These are phyloP conservation scores for Parthenolecanium corni DNA, from an alignment of 2,888 invertebrate species.

Conservation along the genomic window DNA sequence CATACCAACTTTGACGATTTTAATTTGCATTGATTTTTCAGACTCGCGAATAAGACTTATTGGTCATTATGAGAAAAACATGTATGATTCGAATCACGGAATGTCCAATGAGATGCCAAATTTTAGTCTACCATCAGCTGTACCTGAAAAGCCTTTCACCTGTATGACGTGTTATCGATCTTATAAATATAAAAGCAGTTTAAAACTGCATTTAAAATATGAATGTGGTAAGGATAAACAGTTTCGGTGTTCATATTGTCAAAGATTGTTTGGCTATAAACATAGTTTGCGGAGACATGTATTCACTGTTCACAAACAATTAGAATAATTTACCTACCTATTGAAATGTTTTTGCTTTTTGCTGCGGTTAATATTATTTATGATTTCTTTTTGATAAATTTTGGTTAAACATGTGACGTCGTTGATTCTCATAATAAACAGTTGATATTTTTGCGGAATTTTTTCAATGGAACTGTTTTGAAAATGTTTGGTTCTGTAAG, in stretches of 20 bases:
- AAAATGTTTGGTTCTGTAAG: no score
- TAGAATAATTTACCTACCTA: slow-evolving; percentile 31
- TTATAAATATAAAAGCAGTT: slow-evolving; percentile 15
- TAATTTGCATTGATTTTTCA: no score
- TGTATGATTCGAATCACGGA: no score
- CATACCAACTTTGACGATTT: no score
- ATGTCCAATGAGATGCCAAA: no score
- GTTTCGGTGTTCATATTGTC: slow-evolving; percentile 29
- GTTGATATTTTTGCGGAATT: background rate
- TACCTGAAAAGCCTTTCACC: background rate
- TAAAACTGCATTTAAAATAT: slow-evolving; percentile 1
- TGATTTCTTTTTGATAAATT: background rate
- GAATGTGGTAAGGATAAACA: slow-evolving; percentile 19
- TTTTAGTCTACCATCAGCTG: no score
- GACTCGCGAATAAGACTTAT: no score
- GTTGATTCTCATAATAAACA: no score
- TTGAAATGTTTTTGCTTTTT: no score
- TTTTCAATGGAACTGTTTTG: background rate
- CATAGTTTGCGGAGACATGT: slow-evolving; percentile 1
- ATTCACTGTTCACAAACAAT: slow-evolving; percentile 29
- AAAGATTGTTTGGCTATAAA: slow-evolving; percentile 9
- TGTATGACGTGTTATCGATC: slow-evolving; percentile 16
- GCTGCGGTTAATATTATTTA: no score
- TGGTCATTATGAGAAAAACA: no score
- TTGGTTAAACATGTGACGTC: no score